Percentiles rank a stretch among this genome's conserved stretches.
These are phyloP conservation scores for Squalus acanthias DNA, from an alignment of 2,797 vertebrate genomes.

Conservation along the genomic window DNA sequence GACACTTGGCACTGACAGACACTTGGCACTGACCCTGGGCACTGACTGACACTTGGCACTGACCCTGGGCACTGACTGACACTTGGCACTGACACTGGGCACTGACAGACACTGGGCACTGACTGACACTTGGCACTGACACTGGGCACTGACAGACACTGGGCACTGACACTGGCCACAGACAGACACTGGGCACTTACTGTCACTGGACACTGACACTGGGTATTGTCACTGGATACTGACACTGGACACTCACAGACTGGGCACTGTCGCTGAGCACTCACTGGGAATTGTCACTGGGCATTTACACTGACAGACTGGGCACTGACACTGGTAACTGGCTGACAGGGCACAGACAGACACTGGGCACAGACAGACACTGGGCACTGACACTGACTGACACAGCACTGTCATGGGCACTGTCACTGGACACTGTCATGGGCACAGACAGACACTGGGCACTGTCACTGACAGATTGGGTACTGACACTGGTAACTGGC, in stretches of 20 bases:
- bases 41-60: not conserved
- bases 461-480: not conserved
- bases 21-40: not conserved
- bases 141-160: not conserved
- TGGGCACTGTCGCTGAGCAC: constrained; percentile 10
- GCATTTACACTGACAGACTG: not conserved
- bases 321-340: too few species aligned
- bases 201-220: not conserved
- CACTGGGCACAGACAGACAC: too few species aligned
- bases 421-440: not conserved
- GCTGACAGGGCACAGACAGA: not conserved
- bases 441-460: too few species aligned
- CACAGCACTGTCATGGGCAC: not conserved
- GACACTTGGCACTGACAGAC: not conserved
- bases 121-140: not conserved
- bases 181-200: not conserved
- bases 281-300: not conserved
- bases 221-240: not conserved
- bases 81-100: not conserved
- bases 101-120: too few species aligned
- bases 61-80: not conserved
- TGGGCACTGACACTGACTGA: too few species aligned
- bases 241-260: constrained; percentile 35
- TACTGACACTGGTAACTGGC: too few species aligned
- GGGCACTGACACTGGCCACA: not conserved